These are phyloP conservation scores for Halichoerus grypus DNA, from an alignment of 2,113 vertebrate genomes.

Conservation along the genomic window DNA sequence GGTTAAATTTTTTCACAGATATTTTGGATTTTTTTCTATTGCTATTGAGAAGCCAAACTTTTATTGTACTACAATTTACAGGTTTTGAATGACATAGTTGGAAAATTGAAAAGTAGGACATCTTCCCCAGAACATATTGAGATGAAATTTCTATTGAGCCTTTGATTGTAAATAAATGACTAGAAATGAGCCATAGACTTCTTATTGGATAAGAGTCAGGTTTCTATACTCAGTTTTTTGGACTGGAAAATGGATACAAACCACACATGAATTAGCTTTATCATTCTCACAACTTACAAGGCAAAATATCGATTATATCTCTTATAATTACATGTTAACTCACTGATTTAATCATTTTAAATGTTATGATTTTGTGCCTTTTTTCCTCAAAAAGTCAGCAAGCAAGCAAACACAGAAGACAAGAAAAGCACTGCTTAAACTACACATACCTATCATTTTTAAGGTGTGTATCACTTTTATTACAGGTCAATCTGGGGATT, in stretches of 20 bases:
- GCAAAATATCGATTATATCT: conserved; percentile 63
- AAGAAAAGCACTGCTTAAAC: conserved; percentile 44
- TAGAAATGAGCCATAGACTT: neutral
- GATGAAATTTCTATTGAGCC: neutral
- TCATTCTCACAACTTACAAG: conserved; percentile 61
- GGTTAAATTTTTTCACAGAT: conserved; percentile 9
- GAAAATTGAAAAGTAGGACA: neutral
- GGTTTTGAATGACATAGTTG: neutral
- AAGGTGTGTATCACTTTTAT: neutral
- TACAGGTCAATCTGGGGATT: neutral
- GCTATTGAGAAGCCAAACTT: neutral
- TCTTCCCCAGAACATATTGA: neutral
- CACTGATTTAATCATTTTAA: conserved; percentile 68
- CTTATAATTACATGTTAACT: conserved; percentile 54
- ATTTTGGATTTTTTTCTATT: neutral
- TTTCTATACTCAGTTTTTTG: conserved; percentile 43
- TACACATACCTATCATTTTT: neutral
- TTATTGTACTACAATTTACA: neutral
- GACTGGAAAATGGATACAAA: conserved; percentile 38
- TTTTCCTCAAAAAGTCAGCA: conserved; percentile 61
- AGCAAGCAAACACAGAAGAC: neutral
- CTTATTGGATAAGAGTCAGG: conserved; percentile 44
- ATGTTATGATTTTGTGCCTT: conserved; percentile 48
- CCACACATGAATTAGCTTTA: conserved; percentile 41
- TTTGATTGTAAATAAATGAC: conserved; percentile 45